Conservation (phyloP, 2,888 invertebrate genomes). For the Hydraecia micacea region DNA sequence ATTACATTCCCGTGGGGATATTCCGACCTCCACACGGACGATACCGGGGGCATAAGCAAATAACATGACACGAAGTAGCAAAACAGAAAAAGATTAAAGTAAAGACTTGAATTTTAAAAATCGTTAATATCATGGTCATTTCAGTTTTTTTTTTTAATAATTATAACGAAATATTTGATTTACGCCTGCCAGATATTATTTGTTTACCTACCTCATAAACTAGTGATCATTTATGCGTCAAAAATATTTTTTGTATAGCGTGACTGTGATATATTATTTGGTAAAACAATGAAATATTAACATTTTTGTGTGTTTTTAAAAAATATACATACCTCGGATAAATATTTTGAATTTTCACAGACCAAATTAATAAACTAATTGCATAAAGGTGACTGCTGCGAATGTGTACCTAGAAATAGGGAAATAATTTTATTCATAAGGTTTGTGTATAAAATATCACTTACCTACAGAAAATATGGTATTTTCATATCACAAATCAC, state of each 20-base stretch:
- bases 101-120: background rate
- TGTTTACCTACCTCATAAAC: too few relatives aligned
- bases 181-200: background rate
- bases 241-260: background rate
- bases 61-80: background rate
- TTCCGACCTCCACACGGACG: background rate
- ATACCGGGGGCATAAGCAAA: background rate
- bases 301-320: background rate
- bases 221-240: background rate
- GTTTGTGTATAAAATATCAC: background rate
- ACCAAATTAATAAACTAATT: background rate
- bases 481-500: background rate
- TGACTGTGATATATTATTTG: background rate
- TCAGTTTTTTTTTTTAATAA: background rate
- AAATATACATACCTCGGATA: background rate
- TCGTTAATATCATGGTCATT: background rate
- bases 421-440: background rate
- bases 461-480: background rate
- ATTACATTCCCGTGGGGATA: background rate
- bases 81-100: background rate
- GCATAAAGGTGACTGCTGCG: background rate
- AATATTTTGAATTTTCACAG: background rate
- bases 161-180: background rate
- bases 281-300: background rate
- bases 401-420: background rate